Evolutionary conservation across 53 echinoderm and acorn worm genomes (phyloP).

Genomic region (Crossaster papposus): DNA sequence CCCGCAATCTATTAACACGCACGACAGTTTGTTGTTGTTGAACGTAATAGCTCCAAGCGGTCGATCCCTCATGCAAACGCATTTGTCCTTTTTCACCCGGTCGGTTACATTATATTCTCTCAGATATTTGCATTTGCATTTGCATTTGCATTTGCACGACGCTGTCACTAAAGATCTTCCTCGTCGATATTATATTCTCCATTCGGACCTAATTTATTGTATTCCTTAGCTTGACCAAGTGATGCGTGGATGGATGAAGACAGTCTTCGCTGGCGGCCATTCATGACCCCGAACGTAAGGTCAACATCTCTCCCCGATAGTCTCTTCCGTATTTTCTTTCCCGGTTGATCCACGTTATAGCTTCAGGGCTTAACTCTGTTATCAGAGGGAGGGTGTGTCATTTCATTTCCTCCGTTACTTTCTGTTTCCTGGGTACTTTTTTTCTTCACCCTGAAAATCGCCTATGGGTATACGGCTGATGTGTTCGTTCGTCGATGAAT

Average conservation of each 20-base stretch:
- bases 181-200: neutral
- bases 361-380: neutral
- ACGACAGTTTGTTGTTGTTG: slow-evolving; percentile 7
- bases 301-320: neutral
- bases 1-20: neutral
- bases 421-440: no score
- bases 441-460: neutral
- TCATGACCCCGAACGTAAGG: neutral
- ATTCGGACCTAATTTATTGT: neutral
- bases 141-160: no score
- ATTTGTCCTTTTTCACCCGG: neutral
- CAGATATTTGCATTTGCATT: neutral
- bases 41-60: neutral
- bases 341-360: neutral
- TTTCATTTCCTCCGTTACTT: slow-evolving; percentile 13
- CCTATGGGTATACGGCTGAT: neutral
- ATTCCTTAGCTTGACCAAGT: neutral
- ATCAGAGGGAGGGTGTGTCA: neutral
- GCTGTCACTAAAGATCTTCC: neutral
- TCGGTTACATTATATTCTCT: neutral
- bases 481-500: neutral
- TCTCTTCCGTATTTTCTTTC: neutral
- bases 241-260: neutral
- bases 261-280: neutral
- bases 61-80: neutral